These are phyloP conservation scores for Platyscelio sp. DNA, from an alignment of 2,888 invertebrate species.

Conservation along the genomic window DNA sequence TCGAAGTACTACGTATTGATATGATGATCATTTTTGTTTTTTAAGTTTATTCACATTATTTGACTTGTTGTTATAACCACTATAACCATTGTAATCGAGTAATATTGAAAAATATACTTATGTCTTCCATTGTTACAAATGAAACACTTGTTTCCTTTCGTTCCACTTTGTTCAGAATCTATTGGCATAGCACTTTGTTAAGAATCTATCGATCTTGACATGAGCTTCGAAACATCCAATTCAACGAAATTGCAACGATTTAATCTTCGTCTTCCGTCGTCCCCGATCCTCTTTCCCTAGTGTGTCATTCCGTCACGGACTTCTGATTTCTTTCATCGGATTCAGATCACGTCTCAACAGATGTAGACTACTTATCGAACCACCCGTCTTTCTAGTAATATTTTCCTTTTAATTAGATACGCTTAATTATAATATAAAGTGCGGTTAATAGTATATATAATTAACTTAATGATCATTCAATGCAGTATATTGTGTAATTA, in stretches of 20 bases:
- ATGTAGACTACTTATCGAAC: constrained; percentile 51
- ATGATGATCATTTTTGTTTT: too few relatives aligned
- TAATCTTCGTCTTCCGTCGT: constrained; percentile 63
- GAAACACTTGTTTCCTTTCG: constrained; percentile 36
- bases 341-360: constrained; percentile 61
- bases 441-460: too few relatives aligned
- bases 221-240: constrained; percentile 51
- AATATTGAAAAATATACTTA: too few relatives aligned
- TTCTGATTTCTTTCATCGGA: constrained; percentile 60
- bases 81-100: too few relatives aligned
- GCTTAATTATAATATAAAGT: constrained; percentile 53
- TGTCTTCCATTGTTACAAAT: constrained; percentile 48
- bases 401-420: constrained; percentile 48
- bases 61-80: too few relatives aligned
- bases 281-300: background rate
- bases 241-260: constrained; percentile 66
- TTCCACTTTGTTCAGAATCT: too few relatives aligned
- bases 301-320: constrained; percentile 16
- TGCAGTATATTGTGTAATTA: too few relatives aligned
- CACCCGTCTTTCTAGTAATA: constrained; percentile 40
- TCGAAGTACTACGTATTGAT: too few relatives aligned
- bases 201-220: constrained; percentile 52
- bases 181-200: too few relatives aligned
- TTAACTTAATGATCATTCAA: too few relatives aligned
- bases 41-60: too few relatives aligned